Evolutionary conservation across 2,113 vertebrate genomes (phyloP), one percentile per base, ranked within the genome.

Genomic region (Porphyrio hochstetteri): DNA sequence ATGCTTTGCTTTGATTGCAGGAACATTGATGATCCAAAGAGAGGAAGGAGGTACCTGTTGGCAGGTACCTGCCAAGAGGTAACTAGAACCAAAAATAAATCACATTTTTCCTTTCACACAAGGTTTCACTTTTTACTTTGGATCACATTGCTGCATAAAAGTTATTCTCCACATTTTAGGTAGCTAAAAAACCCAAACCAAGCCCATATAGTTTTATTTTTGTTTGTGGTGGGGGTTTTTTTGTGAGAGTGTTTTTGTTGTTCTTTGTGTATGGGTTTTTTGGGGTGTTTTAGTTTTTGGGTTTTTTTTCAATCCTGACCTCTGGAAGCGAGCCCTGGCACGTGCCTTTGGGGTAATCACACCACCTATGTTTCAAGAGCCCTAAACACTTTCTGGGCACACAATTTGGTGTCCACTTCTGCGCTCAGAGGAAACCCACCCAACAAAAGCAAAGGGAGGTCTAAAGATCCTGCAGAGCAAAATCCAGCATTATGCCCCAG

Each of bases 1-100:
- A 3, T 0, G 9, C 2, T 0, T 29, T 23, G 36, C 19, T 42
- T 64, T 13, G 14, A 23, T 36, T 65, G 61, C 57, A 59, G 59
- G 24, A 77, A 63, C 13, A 2, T 0, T 10, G 29, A 29, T 9
- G 13, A 35, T 25, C 12, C 44, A 42, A 67, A 61, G 38, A 1
- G 0, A 74, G 35, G 48, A 52, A 24, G 27, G 63, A 80, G 4
- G 8, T 18, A 42, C 20, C n/a, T 21, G 7, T 2, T 57, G n/a
- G n/a, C n/a, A 76, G 25, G 23, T 28, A 36, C 50, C 23, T 48
- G 23, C 27, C 7, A n/a, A 64, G 13, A 48, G 31, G 38, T 24
- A 64, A 71, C 71, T 12, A 27, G 4, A 84, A 55, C 35, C 65
- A 70, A 8, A 29, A 87, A 23, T 18, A 75, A 70, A 76, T 29